Base-by-base conservation (phyloP, 1,140 invertebrate species). In the Platorchestia sp. region DNA sequence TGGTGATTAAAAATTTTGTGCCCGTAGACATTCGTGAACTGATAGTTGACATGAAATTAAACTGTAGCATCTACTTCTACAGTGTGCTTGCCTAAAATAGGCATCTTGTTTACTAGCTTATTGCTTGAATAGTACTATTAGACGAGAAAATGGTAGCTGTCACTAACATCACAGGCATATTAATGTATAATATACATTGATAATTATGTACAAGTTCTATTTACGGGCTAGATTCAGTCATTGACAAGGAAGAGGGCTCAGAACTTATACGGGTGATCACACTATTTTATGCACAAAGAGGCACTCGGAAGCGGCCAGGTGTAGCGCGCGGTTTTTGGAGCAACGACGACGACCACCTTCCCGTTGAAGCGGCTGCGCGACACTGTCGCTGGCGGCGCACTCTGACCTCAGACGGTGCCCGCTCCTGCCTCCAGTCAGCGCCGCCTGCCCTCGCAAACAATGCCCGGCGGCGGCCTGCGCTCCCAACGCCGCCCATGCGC, bases 261-360 rank as follows among this genome's bases (percentile, higher is more conserved):
- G 59, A 75, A 75, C 27, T 36, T 75, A 75, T 22, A 36, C 59
- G 14, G 1, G 10, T 75, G 36, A 75, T 75, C 59, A 75, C 59
- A 75, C 27, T 75, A 10, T 36, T 75, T 89, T 89, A 89, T 43
- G 87, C 22, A 89, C 87, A 41, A 89, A 89, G 87, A 89, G 87
- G 87, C 87, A 89, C 87, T 89, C 41, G 22, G 87, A 16, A 89
- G 87, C 87, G 87, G 87, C 87, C 87, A 7, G 41, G 87, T 75
- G 59, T 27, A 43, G 87, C 87, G 87, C n/a, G 87, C 87, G n/a
- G 36, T 42, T 36, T 10, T 75, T 75, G 36, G 59, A 75, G 59
- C 59, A 36, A 14, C 7, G 59, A 36, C 59, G 27, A 36, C 5
- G 3, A 5, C 10, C 41, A 16, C 36, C 43, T 43, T 89, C 36